A percentile compares a stretch with the other conserved stretches of the same genome.
Conservation (phyloP, 2,797 vertebrate genomes). For the Malurus splendens region DNA sequence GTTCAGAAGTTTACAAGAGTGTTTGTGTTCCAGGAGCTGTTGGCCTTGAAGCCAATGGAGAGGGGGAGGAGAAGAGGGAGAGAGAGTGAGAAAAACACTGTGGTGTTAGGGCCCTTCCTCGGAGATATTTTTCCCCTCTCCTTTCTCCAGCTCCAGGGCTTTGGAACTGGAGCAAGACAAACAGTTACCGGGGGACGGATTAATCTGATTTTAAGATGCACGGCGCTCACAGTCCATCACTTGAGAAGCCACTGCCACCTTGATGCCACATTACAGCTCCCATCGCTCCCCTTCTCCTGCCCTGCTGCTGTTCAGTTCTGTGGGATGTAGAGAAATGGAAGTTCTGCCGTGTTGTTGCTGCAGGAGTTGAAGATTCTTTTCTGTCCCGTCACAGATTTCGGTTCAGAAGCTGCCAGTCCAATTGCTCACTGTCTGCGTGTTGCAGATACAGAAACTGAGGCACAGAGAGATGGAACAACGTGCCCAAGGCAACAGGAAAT, state of each 20-base stretch:
- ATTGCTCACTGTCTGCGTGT: neutral
- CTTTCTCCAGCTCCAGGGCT: conserved; percentile 22
- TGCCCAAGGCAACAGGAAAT: conserved; percentile 48
- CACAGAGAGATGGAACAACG: conserved; percentile 22
- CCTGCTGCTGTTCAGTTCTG: neutral
- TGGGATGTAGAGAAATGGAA: neutral
- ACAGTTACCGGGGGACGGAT: neutral
- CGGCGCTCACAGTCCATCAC: accelerated
- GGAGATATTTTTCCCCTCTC: conserved; percentile 27
- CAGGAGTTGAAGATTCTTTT: neutral
- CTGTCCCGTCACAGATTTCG: neutral
- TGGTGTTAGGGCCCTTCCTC: conserved; percentile 58
- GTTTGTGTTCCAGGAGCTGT: conserved; percentile 63
- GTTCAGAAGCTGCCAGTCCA: neutral
- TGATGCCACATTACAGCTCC: neutral
- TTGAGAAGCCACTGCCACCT: neutral
- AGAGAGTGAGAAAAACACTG: conserved; percentile 49
- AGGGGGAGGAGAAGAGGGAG: conserved; percentile 43
- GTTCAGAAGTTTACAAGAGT: conserved; percentile 70
- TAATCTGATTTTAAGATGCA: neutral
- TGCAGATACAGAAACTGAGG: conserved; percentile 44
- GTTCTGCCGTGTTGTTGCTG: neutral
- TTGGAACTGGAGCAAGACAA: conserved; percentile 12
- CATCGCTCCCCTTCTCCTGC: neutral
- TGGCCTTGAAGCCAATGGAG: conserved; percentile 58